A percentile compares a stretch with the other conserved stretches of the same genome.
phyloP scores from a whole-genome alignment of 92 coral and sea anemone species.

The Zoanthus solanderi region DNA sequence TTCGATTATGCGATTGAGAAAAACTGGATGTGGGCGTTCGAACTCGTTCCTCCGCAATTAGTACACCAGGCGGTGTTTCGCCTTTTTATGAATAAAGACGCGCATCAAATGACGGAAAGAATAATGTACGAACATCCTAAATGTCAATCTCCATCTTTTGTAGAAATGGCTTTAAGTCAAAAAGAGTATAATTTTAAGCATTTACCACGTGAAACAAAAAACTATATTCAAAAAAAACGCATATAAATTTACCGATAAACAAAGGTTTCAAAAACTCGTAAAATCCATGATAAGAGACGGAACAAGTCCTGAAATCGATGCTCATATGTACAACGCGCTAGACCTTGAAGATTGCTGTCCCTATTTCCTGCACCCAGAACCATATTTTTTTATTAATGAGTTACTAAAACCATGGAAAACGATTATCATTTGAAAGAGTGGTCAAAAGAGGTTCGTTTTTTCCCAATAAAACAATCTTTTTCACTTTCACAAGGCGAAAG shows the following conservation, averaged over 20 bases:
- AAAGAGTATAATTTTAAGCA: background rate
- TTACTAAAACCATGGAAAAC: background rate
- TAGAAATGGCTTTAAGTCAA: background rate
- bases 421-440: background rate
- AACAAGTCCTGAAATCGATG: background rate
- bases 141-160: background rate
- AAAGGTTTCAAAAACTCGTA: no score
- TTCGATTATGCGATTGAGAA: background rate
- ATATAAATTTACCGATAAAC: background rate
- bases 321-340: background rate
- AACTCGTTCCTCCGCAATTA: background rate
- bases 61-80: background rate
- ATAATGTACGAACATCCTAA: background rate
- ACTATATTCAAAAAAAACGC: background rate
- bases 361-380: background rate
- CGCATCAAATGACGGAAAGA: background rate
- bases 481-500: background rate
- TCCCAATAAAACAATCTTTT: background rate
- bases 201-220: constrained; percentile 26
- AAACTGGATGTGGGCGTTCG: background rate
- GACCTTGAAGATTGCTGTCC: background rate
- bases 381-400: background rate
- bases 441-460: background rate
- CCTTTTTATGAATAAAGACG: background rate
- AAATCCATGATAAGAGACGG: no score